A percentile compares a stretch with the other conserved stretches of the same genome.
Evolutionary conservation across 2,113 vertebrate species (phyloP).

Genomic region (Scartelaos histophorus): DNA sequence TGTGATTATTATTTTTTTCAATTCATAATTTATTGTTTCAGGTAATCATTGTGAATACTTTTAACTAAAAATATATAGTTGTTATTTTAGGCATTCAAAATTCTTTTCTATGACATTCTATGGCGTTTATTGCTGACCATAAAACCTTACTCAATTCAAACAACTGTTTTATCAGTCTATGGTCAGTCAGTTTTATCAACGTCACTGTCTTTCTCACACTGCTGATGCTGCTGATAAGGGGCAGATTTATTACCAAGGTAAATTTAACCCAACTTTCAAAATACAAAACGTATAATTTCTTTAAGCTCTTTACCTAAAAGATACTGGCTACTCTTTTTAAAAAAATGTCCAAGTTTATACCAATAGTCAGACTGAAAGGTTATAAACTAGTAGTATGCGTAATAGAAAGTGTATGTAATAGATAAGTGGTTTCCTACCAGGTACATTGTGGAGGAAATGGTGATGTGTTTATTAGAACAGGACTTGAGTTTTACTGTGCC

Average conservation of each 20-base stretch:
- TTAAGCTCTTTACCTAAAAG: neutral
- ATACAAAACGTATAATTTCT: no score
- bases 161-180: constrained; percentile 10
- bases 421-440: constrained; percentile 32
- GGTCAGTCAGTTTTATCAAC: neutral
- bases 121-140: constrained; percentile 6
- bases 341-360: constrained; percentile 22
- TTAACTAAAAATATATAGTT: no score
- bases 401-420: constrained; percentile 23
- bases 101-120: neutral
- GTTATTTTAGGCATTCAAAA: neutral
- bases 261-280: neutral
- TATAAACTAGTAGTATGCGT: constrained; percentile 48
- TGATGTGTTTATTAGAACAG: constrained; percentile 28
- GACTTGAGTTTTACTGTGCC: constrained; percentile 40
- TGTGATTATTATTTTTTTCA: neutral
- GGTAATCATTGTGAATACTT: neutral
- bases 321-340: neutral
- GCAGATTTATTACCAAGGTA: neutral
- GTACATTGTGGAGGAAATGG: constrained; percentile 28
- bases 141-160: constrained; percentile 14
- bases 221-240: neutral
- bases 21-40: neutral
- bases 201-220: constrained; percentile 25
- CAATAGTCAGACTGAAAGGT: constrained; percentile 17